Evolutionary conservation across 2,113 vertebrate species (phyloP), one percentile per base, ranked within the genome.

Genomic region (Eurypyga helias): DNA sequence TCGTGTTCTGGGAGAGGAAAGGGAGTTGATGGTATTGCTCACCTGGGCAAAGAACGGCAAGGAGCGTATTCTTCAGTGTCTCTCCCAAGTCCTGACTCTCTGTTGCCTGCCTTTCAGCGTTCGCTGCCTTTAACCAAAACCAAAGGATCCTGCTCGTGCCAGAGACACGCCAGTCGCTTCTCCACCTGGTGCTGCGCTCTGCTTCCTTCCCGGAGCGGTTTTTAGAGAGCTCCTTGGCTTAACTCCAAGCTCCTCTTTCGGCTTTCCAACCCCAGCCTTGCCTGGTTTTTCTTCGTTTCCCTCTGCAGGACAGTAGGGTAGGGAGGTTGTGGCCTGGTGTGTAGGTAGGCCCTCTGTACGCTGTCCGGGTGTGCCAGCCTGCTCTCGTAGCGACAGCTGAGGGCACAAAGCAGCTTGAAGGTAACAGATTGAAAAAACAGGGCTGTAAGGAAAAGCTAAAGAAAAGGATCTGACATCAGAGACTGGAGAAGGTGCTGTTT

Each of bases 161-260:
- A 70, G 66, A 96, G 93, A 89, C 76, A 89, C 6, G 19, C 55
- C 93, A 90, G 58, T 90, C 21, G 8, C 80, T 83, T 96, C 80
- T 96, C 54, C 86, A 89, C 52, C 58, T 80, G 92, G 51, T 95
- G 93, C 95, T 92, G 86, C 64, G 5, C 89, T 92, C 92, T 65
- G 48, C 90, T 93, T 92, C 82, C 79, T 94, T 83, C 94, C 94
- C 14, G 18, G 92, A 90, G 82, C 3, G 7, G 70, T 45, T 87
- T 95, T 93, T 85, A 85, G 79, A 89, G 79, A 90, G 94, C 83
- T 93, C 66, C 46, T 83, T 97, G 95, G n/a, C 91, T 90, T 96
- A 90, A 83, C 71, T 83, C 83, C 78, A 60, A 89, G 91, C 80
- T 83, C 25, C 16, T 73, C n/a, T 77, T 73, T 64, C 86, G 58